Base-by-base conservation (phyloP, 92 coral and sea anemone species). In the Parazoanthus atlanticus region DNA sequence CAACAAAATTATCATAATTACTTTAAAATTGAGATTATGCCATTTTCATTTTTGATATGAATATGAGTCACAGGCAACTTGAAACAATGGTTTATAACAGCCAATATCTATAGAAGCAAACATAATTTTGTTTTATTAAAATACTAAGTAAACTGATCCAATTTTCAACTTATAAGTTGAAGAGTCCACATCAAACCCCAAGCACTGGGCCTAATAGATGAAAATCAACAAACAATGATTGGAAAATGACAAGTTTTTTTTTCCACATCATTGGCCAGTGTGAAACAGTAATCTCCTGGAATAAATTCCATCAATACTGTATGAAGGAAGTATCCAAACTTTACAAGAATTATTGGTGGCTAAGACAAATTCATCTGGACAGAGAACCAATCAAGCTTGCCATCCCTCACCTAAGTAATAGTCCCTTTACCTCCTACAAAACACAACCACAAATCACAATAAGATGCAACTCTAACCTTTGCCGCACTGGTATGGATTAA, bases 291-390 rank as follows among this genome's bases (percentile, higher is more conserved):
- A 84, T 84, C 54, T 70, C 67, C 90, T 82, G 90, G 90, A 79
- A 92, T 86, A 85, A 90, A 91, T 89, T 88, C 92, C 78, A 93
- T 93, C 92, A 92, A 88, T 79, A 91, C 70, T 93, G 98, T 91
- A 91, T 95, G 96, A 56, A 80, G 84, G 91, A 92, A 93, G 94
- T 86, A 79, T 82, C 91, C 46, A 80, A 72, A 88, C 52, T 86
- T 95, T 90, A 87, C 71, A 89, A 88, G 96, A 91, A 91, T 90
- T 91, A 95, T 91, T 95, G 96, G 95, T 90, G 92, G 92, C 88
- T 78, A 66, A 56, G 91, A 86, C 92, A 91, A 93, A 92, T 91
- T 91, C 94, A 91, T 91, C 94, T 85, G 85, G 29, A 3, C 32
- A 31, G 58, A 74, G 90, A 92, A 86, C 96, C 96, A 94, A 94